phyloP scores from a whole-genome alignment of 1,140 invertebrate species.

The Lasioglossum albipes region DNA sequence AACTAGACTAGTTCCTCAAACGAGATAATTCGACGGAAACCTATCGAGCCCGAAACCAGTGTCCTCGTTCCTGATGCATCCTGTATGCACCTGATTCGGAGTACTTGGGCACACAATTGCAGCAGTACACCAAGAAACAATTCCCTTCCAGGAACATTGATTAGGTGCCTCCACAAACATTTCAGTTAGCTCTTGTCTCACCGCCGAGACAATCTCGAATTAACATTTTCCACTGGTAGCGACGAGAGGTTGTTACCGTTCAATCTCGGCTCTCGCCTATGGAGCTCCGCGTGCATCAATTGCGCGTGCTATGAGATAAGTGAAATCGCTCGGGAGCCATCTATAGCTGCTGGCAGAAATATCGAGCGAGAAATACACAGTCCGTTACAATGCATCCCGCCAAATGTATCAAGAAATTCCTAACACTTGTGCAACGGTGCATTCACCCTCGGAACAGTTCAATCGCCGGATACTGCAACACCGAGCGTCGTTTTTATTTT shows the following conservation, averaged over 20 bases:
- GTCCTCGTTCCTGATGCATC: not conserved
- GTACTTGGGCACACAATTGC: not conserved
- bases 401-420: too few relatives aligned
- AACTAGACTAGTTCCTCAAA: too few relatives aligned
- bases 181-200: not conserved
- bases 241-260: conserved; percentile 3
- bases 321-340: not conserved
- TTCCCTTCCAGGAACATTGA: not conserved
- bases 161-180: not conserved
- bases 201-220: not conserved
- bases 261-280: not conserved
- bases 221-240: not conserved
- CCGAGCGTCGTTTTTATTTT: too few relatives aligned
- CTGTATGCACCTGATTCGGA: not conserved
- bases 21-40: too few relatives aligned
- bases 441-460: too few relatives aligned
- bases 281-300: not conserved
- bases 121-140: not conserved
- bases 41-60: not conserved
- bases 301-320: not conserved
- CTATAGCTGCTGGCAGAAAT: not conserved
- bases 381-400: too few relatives aligned
- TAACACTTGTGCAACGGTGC: too few relatives aligned
- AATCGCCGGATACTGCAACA: too few relatives aligned
- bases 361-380: not conserved